Base-by-base conservation (phyloP, 1,140 invertebrate genomes). In the Ganaspis sp. region DNA sequence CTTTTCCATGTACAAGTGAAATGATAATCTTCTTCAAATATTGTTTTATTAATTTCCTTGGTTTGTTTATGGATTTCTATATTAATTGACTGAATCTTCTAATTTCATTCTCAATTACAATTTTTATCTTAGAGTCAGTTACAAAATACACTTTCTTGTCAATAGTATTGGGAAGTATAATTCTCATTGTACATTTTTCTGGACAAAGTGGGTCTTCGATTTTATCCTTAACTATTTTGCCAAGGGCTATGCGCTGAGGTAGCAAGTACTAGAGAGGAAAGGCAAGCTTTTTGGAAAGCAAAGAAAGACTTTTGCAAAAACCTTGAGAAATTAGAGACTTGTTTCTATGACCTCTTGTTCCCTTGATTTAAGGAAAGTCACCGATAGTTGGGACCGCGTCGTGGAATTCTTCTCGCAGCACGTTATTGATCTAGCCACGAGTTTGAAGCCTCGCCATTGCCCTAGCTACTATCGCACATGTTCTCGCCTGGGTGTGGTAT, bases 391-490 rank as follows among this genome's bases (percentile, higher is more conserved):
- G 45, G 71, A 17, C 71, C 71, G 73, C 81, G 42, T 80, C 82
- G 81, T 83, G 83, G 78, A 86, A 87, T 85, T 85, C 83, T 86
- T 86, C 82, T 87, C 81, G 76, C 81, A 75, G 83, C 76, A 80
- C 83, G 81, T 88, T 88, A 88, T 89, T 89, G 88, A 89, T 89
- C 86, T 89, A 87, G 84, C 84, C 84, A 86, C 81, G 81, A 85
- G 77, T 86, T 87, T 83, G 82, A 87, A 85, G 80, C 82, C 81
- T 88, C 85, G 83, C 85, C 85, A 84, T 85, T 85, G 82, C 83
- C 84, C 82, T 81, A 81, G 74, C 83, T 78, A 83, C 78, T 82
- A 80, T 87, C 83, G 81, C 80, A 84, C 81, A 83, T 84, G 79
- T 85, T 70, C 73, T 34, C 23, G 49, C 42, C 49, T 82, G 83